Evolutionary conservation across 2,888 invertebrate species (phyloP).

Genomic region (Stratiomys singularior): DNA sequence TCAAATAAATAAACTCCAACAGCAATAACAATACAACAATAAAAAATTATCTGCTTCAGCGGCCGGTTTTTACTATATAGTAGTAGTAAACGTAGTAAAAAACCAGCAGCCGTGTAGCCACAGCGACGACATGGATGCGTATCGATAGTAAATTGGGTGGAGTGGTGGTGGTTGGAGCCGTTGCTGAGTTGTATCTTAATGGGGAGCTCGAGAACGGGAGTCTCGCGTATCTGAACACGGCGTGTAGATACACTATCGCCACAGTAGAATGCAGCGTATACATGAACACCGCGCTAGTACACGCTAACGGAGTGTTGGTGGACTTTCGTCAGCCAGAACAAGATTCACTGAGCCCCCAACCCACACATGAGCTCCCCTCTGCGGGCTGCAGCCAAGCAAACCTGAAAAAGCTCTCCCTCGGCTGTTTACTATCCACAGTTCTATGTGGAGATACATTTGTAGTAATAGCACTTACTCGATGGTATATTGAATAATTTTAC

Average conservation of each 20-base stretch:
- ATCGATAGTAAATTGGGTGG: conserved; percentile 15
- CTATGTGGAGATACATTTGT: too few species aligned
- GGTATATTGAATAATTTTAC: too few species aligned
- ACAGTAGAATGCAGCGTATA: background rate
- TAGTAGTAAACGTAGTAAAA: conserved; percentile 41
- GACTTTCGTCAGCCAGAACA: conserved; percentile 2
- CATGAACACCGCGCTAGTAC: too few species aligned
- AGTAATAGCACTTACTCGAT: too few species aligned
- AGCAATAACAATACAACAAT: conserved; percentile 30
- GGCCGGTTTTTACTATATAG: conserved; percentile 43
- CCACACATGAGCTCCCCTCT: background rate
- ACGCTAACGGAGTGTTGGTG: conserved; percentile 4
- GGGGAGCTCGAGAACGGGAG: background rate
- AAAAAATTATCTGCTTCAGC: conserved; percentile 35
- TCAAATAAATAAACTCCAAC: conserved; percentile 37
- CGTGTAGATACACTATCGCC: background rate
- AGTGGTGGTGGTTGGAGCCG: background rate
- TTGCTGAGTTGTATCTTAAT: background rate
- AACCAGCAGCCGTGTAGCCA: conserved; percentile 6
- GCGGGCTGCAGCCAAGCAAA: background rate
- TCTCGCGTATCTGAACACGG: background rate
- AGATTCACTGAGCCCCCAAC: background rate
- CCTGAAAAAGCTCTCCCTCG: conserved; percentile 3
- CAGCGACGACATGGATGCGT: conserved; percentile 14
- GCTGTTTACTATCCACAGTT: background rate